Conservation (phyloP, 2,888 invertebrate genomes). For the Epinotia demarniana region DNA sequence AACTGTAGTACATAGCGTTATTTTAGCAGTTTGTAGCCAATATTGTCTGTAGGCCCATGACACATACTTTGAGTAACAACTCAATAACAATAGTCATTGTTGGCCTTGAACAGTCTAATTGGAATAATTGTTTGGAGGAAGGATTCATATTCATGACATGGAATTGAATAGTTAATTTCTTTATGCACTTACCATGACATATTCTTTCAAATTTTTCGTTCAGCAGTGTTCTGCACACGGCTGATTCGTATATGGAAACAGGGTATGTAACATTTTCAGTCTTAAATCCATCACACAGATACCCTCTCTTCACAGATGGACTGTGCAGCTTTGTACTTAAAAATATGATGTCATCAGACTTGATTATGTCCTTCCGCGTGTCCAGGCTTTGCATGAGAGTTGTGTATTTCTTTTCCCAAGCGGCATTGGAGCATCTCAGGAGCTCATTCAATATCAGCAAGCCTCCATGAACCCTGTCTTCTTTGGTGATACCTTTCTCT, state of each 20-base stretch:
- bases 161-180: neutral
- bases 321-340: constrained; percentile 85
- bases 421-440: constrained; percentile 94
- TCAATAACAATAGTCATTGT: neutral
- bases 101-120: neutral
- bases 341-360: constrained; percentile 84
- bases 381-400: constrained; percentile 86
- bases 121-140: neutral
- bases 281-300: constrained; percentile 78
- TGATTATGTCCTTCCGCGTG: constrained; percentile 75
- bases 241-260: constrained; percentile 91
- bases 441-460: constrained; percentile 97
- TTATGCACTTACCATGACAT: constrained; percentile 81
- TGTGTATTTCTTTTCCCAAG: constrained; percentile 93
- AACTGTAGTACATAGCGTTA: neutral
- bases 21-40: too few relatives aligned
- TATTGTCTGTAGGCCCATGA: too few relatives aligned
- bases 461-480: constrained; percentile 97
- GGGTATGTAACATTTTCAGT: constrained; percentile 82
- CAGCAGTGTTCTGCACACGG: constrained; percentile 93
- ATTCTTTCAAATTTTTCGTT: constrained; percentile 92
- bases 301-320: constrained; percentile 83
- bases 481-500: constrained; percentile 92
- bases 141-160: neutral
- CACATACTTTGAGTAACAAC: too few relatives aligned